Percentiles rank a stretch among this genome's conserved stretches.
These are phyloP conservation scores for Bombyx mori DNA, from an alignment of 1,140 invertebrate genomes.

Conservation along the genomic window DNA sequence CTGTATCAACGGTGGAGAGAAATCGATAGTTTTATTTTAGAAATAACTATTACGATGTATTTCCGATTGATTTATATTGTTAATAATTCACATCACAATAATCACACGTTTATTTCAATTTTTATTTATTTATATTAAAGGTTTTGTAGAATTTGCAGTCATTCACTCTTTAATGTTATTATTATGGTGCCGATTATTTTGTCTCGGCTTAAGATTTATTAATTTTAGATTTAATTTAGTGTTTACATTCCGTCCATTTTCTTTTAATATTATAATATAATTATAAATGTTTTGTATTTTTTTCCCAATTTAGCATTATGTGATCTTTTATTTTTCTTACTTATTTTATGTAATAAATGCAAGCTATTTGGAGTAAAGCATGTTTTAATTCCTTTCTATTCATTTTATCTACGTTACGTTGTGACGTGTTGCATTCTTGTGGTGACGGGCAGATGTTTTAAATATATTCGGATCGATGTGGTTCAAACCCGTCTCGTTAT, in stretches of 20 bases:
- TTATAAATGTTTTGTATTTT: not conserved
- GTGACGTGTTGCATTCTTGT: slow-evolving; percentile 40
- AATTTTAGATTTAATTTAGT: slow-evolving; percentile 20
- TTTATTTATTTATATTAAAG: too few relatives aligned
- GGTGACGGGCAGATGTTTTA: slow-evolving; percentile 56
- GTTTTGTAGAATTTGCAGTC: too few relatives aligned
- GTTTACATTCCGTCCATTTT: slow-evolving; percentile 67
- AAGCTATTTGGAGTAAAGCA: slow-evolving; percentile 4
- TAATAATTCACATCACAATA: too few relatives aligned
- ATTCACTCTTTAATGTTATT: too few relatives aligned
- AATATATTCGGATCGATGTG: slow-evolving; percentile 69
- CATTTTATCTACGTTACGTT: slow-evolving; percentile 22
- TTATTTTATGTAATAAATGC: slow-evolving; percentile 19
- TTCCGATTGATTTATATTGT: too few relatives aligned
- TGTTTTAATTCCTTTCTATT: slow-evolving; percentile 2
- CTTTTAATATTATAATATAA: slow-evolving; percentile 16
- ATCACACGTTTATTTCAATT: too few relatives aligned
- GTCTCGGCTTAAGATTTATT: slow-evolving; percentile 1
- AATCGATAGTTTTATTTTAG: too few relatives aligned
- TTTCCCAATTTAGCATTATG: slow-evolving; percentile 58
- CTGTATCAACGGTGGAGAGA: too few relatives aligned
- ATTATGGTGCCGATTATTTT: too few relatives aligned
- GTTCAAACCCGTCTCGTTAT: slow-evolving; percentile 51
- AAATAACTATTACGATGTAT: too few relatives aligned
- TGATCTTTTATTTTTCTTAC: slow-evolving; percentile 46